These are phyloP conservation scores for Philereme vetulata DNA, from an alignment of 2,888 invertebrate genomes.

Conservation along the genomic window DNA sequence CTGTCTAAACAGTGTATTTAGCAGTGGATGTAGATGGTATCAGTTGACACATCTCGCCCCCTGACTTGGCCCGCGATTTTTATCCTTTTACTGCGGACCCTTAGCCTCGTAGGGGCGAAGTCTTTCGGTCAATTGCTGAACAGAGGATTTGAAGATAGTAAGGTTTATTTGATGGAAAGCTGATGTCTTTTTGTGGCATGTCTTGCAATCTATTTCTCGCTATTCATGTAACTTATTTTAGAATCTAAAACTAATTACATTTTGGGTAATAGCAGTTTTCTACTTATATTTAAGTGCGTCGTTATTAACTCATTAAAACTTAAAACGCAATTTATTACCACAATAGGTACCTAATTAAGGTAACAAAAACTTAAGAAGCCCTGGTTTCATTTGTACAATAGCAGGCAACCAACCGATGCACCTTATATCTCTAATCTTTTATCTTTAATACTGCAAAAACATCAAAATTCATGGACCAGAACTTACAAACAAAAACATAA, in stretches of 20 bases:
- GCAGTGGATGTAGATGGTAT: conserved; percentile 34
- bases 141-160: conserved; percentile 5
- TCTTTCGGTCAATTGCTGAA: conserved; percentile 24
- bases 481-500: conserved; percentile 34
- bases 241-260: too few relatives aligned
- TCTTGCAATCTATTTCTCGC: too few relatives aligned
- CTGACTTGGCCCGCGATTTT: conserved; percentile 35
- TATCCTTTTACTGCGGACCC: conserved; percentile 36
- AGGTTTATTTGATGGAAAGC: background rate
- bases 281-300: background rate
- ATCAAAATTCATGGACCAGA: conserved; percentile 43
- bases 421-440: conserved; percentile 30
- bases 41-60: conserved; percentile 34
- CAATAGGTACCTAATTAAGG: conserved; percentile 13
- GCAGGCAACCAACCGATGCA: conserved; percentile 27
- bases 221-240: too few relatives aligned
- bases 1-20: conserved; percentile 29
- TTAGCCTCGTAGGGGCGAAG: conserved; percentile 27
- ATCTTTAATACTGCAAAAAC: conserved; percentile 38
- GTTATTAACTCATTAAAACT: conserved; percentile 5
- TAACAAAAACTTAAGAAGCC: conserved; percentile 8
- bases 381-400: conserved; percentile 13
- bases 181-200: too few relatives aligned
- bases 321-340: conserved; percentile 2
- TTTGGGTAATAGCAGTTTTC: background rate